Evolutionary conservation across 2,888 invertebrate genomes (phyloP).

Genomic region (Anorthoa munda): DNA sequence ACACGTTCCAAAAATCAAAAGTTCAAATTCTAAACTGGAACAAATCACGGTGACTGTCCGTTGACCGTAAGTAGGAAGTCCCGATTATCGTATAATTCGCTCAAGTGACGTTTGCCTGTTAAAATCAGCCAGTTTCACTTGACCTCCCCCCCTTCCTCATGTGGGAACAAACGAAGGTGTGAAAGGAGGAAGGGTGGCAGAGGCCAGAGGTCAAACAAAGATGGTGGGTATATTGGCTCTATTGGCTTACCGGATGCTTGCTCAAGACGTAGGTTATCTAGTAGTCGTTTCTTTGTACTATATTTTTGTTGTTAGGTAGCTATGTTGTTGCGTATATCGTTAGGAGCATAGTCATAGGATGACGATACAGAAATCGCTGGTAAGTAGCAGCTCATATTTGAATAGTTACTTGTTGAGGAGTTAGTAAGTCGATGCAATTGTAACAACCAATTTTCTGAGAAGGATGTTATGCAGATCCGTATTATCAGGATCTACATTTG

Average conservation of each 20-base stretch:
- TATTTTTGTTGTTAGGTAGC: slow-evolving; percentile 59
- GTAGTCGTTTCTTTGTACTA: slow-evolving; percentile 68
- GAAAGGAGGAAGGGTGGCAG: slow-evolving; percentile 59
- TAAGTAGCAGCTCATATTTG: neutral
- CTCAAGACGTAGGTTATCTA: slow-evolving; percentile 83
- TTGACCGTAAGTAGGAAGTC: slow-evolving; percentile 89
- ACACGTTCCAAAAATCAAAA: slow-evolving; percentile 76
- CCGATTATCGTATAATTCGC: slow-evolving; percentile 89
- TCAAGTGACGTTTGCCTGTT: slow-evolving; percentile 87
- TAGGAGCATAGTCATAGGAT: neutral
- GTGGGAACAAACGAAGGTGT: slow-evolving; percentile 43
- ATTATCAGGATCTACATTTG: too few relatives aligned
- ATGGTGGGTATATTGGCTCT: slow-evolving; percentile 86
- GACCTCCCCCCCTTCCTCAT: slow-evolving; percentile 73
- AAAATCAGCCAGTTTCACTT: slow-evolving; percentile 72
- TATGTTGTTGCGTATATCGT: slow-evolving; percentile 37
- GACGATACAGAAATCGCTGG: neutral
- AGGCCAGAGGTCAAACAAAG: slow-evolving; percentile 73
- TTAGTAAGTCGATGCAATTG: too few relatives aligned
- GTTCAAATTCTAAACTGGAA: slow-evolving; percentile 85
- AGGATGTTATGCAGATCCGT: too few relatives aligned
- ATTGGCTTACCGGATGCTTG: slow-evolving; percentile 89
- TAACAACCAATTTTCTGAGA: too few relatives aligned
- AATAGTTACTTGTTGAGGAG: too few relatives aligned
- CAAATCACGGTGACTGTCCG: slow-evolving; percentile 86